phyloP scores from a whole-genome alignment of 2,113 vertebrate species.

The Rhinolophus sinicus region DNA sequence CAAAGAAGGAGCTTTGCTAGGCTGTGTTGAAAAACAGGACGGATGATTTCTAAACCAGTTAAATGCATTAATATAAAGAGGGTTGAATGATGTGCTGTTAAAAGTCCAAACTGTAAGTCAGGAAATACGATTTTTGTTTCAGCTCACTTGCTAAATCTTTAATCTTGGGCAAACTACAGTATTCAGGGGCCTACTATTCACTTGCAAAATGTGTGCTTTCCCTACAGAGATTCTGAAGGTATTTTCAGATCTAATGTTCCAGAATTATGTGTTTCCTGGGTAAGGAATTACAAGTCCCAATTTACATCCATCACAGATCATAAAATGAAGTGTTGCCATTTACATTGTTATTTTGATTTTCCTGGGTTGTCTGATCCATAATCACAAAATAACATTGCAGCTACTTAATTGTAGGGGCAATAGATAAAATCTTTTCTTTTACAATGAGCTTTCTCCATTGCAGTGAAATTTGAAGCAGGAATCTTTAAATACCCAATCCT shows the following conservation, averaged over 20 bases:
- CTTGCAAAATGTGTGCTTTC: background rate
- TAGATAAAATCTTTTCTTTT: slow-evolving; percentile 16
- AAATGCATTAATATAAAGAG: background rate
- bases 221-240: background rate
- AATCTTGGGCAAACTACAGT: background rate
- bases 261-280: background rate
- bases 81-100: background rate
- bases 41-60: background rate
- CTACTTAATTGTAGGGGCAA: background rate
- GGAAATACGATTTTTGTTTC: background rate
- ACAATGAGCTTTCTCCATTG: background rate
- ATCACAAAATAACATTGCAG: background rate
- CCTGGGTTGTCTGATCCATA: background rate
- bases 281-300: background rate
- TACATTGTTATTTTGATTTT: slow-evolving; percentile 2
- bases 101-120: background rate
- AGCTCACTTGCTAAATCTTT: background rate
- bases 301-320: background rate
- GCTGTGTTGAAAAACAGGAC: background rate
- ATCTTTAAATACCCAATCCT: slow-evolving; percentile 42
- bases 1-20: background rate
- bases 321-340: background rate
- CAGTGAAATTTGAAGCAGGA: slow-evolving; percentile 12
- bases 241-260: background rate
- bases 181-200: background rate